phyloP scores from a whole-genome alignment of 2,888 invertebrate genomes.

The Aelia acuminata region DNA sequence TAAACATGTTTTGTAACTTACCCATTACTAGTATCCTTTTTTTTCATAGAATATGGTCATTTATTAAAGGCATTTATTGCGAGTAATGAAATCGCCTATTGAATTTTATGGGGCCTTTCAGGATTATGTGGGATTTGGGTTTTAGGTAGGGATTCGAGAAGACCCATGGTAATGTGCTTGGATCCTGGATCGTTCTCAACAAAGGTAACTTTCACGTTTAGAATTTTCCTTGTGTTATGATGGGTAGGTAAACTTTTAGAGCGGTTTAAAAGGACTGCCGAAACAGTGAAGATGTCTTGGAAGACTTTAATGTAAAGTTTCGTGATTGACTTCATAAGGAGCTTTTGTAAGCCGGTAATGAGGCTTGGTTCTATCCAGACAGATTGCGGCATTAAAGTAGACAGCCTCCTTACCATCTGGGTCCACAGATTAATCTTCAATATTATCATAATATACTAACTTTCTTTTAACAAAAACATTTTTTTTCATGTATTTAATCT shows the following conservation, averaged over 20 bases:
- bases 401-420: background rate
- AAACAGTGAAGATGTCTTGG: background rate
- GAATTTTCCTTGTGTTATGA: background rate
- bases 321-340: slow-evolving; percentile 28
- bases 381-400: background rate
- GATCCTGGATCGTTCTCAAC: background rate
- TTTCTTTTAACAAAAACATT: no score
- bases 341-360: slow-evolving; percentile 1
- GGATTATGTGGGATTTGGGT: background rate
- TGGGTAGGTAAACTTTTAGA: background rate
- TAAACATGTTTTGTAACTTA: no score
- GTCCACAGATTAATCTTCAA: background rate
- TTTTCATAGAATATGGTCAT: background rate
- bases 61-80: background rate
- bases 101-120: background rate
- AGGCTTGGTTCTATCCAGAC: background rate
- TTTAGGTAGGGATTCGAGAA: background rate
- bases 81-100: background rate
- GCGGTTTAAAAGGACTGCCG: background rate
- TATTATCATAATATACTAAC: background rate
- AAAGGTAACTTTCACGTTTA: background rate
- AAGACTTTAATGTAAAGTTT: slow-evolving; percentile 5
- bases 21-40: background rate
- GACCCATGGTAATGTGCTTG: background rate
- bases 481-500: no score